These are phyloP conservation scores for Taenioides sp. DNA, from an alignment of 2,797 vertebrate genomes.

Conservation along the genomic window DNA sequence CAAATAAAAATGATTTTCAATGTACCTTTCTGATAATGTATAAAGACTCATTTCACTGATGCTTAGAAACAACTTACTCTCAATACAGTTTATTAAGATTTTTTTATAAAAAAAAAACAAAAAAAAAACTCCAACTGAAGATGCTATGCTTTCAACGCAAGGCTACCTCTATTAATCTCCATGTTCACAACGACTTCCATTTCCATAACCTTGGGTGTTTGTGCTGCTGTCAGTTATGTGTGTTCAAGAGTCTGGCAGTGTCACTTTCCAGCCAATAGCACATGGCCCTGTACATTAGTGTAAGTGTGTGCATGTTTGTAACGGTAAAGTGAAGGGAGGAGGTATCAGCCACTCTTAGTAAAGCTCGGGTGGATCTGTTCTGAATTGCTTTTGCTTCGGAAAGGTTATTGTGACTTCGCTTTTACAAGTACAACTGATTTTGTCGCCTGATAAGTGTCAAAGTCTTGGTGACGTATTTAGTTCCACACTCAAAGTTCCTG, in stretches of 20 bases:
- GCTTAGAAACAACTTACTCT: too few relatives aligned
- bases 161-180: constrained; percentile 17
- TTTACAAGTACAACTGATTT: constrained; percentile 66
- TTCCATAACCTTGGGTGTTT: constrained; percentile 27
- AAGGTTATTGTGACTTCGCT: constrained; percentile 69
- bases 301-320: constrained; percentile 67
- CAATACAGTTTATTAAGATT: too few relatives aligned
- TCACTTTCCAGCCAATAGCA: constrained; percentile 64
- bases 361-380: constrained; percentile 60
- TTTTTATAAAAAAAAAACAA: too few relatives aligned
- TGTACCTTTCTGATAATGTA: too few relatives aligned
- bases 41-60: too few relatives aligned
- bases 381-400: constrained; percentile 51
- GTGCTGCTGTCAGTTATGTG: constrained; percentile 38
- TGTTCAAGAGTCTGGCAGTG: constrained; percentile 55
- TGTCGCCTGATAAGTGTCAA: constrained; percentile 70
- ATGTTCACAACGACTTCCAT: constrained; percentile 37
- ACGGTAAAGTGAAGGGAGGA: constrained; percentile 55
- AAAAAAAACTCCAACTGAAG: background rate
- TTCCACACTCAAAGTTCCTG: constrained; percentile 51
- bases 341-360: constrained; percentile 75
- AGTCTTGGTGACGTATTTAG: constrained; percentile 48
- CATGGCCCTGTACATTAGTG: constrained; percentile 66
- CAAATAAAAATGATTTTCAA: too few relatives aligned
- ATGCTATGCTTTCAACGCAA: background rate